Conservation (phyloP, 2,888 invertebrate species). For the Heteropelma amictum region DNA sequence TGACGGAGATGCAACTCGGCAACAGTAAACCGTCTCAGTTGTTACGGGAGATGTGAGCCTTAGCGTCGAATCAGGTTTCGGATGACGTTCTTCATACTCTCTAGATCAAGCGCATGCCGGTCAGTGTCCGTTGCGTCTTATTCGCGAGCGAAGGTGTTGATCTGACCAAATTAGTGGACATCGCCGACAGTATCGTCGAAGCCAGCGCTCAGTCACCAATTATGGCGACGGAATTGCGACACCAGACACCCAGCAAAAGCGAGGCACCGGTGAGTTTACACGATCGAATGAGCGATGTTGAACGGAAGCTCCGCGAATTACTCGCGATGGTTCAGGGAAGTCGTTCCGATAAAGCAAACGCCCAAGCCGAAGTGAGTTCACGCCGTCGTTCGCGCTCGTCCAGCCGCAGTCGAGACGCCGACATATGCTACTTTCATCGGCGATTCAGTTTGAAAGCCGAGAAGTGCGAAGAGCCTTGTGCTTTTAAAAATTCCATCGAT, state of each 20-base stretch:
- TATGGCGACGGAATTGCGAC: not conserved
- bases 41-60: not conserved
- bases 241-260: not conserved
- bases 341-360: not conserved
- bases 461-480: not conserved
- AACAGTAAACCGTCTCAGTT: conserved; percentile 13
- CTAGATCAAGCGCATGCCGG: conserved; percentile 11
- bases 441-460: not conserved
- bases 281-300: not conserved
- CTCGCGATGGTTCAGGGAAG: not conserved
- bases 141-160: not conserved
- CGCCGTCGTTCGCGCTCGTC: not conserved
- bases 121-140: not conserved
- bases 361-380: not conserved
- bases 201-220: not conserved
- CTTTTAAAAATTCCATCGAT: too few relatives aligned
- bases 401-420: not conserved
- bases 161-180: not conserved
- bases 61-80: not conserved
- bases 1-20: not conserved
- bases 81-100: not conserved
- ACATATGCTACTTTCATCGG: not conserved
- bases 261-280: not conserved
- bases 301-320: not conserved
- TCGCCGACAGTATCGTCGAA: too few relatives aligned